These are phyloP conservation scores for Cephonodes hylas DNA, from an alignment of 2,888 invertebrate species.

Conservation along the genomic window DNA sequence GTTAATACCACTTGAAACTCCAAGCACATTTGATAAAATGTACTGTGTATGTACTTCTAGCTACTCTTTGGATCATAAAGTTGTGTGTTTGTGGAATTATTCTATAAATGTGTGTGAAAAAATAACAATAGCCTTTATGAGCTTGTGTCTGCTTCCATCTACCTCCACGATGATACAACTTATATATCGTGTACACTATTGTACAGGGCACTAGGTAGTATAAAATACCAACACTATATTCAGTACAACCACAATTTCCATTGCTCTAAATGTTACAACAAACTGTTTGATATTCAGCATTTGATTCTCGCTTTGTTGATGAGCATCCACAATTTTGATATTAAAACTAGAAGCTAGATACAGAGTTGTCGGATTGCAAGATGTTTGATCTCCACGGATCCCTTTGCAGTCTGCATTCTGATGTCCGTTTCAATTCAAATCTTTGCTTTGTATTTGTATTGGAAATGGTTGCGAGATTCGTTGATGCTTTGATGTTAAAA, in stretches of 20 bases:
- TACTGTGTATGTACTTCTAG: too few species aligned
- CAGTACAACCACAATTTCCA: background rate
- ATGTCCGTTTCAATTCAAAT: background rate
- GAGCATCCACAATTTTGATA: background rate
- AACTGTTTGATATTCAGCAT: background rate
- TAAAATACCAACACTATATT: background rate
- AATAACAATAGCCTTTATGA: too few species aligned
- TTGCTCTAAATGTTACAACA: background rate
- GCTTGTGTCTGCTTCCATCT: too few species aligned
- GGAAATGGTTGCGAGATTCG: background rate
- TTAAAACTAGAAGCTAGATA: background rate
- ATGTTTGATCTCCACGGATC: background rate
- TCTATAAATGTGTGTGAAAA: too few species aligned
- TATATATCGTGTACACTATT: too few species aligned
- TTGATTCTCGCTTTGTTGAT: background rate
- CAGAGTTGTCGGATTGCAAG: background rate
- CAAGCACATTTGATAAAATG: too few species aligned
- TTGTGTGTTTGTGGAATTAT: too few species aligned
- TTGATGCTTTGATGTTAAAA: background rate
- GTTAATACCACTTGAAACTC: too few species aligned
- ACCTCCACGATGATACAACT: too few species aligned
- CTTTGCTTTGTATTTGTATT: background rate
- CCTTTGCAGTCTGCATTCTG: background rate
- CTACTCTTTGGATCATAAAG: too few species aligned
- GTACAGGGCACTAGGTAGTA: too few species aligned